phyloP scores from a whole-genome alignment of 92 coral and sea anemone genomes.

The Nematostella vectensis region DNA sequence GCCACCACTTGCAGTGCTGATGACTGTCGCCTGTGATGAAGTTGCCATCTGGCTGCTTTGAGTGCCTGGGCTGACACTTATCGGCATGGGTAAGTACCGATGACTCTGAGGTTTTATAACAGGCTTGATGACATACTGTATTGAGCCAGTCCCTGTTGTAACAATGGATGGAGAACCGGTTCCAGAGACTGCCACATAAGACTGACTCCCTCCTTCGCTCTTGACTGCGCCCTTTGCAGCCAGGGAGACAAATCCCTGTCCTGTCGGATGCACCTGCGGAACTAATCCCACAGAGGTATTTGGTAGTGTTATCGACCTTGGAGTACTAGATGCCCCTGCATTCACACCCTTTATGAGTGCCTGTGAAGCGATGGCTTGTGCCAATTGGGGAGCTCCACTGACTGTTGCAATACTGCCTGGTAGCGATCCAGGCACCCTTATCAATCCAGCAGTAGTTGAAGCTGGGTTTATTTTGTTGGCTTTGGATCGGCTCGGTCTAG shows the following conservation, averaged over 20 bases:
- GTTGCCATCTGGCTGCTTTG: slow-evolving; percentile 18
- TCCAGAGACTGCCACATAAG: slow-evolving; percentile 61
- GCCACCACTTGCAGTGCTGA: slow-evolving; percentile 28
- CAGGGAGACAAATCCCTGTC: slow-evolving; percentile 67
- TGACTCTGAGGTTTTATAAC: slow-evolving; percentile 83
- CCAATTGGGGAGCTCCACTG: slow-evolving; percentile 20
- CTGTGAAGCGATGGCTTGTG: slow-evolving; percentile 14
- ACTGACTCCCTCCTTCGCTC: slow-evolving; percentile 47
- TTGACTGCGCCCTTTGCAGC: slow-evolving; percentile 48
- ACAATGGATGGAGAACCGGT: slow-evolving; percentile 63
- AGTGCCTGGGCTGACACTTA: slow-evolving; percentile 24
- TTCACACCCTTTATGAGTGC: slow-evolving; percentile 27
- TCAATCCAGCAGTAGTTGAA: slow-evolving; percentile 22
- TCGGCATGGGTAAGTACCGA: slow-evolving; percentile 50
- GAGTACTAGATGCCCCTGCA: slow-evolving; percentile 12
- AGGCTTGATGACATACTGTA: slow-evolving; percentile 73
- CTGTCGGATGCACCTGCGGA: slow-evolving; percentile 40
- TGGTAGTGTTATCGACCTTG: slow-evolving; percentile 43
- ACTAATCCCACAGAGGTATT: slow-evolving; percentile 34
- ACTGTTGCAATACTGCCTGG: slow-evolving; percentile 12
- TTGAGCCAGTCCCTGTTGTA: slow-evolving; percentile 39
- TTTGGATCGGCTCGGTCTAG: slow-evolving; percentile 65
- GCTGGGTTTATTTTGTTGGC: slow-evolving; percentile 42
- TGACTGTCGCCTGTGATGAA: slow-evolving; percentile 3
- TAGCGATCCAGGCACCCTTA: slow-evolving; percentile 28